Evolutionary conservation across 2,888 invertebrate species (phyloP).

Genomic region (Drosophila sordidula): DNA sequence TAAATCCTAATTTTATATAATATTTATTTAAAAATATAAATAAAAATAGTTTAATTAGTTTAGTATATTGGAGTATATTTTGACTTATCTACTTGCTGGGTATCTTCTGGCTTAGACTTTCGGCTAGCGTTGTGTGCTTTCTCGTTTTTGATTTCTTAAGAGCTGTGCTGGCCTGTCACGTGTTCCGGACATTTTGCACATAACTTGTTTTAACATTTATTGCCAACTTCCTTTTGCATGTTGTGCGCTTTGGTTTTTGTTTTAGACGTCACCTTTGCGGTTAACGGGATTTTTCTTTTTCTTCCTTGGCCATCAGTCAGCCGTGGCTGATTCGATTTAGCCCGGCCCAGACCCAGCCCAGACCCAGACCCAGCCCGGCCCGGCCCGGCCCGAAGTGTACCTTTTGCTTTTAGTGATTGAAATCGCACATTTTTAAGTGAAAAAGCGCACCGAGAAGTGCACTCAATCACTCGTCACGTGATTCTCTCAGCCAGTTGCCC

Average conservation of each 20-base stretch:
- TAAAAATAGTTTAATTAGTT: too few relatives aligned
- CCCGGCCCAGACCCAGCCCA: too few relatives aligned
- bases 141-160: slow-evolving; percentile 13
- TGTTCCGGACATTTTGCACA: slow-evolving; percentile 72
- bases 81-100: too few relatives aligned
- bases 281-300: slow-evolving; percentile 31
- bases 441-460: slow-evolving; percentile 76
- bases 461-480: slow-evolving; percentile 81
- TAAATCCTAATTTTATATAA: too few relatives aligned
- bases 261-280: slow-evolving; percentile 54
- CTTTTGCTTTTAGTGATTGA: slow-evolving; percentile 79
- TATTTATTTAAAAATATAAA: too few relatives aligned
- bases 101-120: not conserved
- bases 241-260: slow-evolving; percentile 29
- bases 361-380: slow-evolving; percentile 6
- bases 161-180: slow-evolving; percentile 57
- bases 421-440: slow-evolving; percentile 81
- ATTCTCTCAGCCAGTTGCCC: slow-evolving; percentile 38
- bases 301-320: slow-evolving; percentile 45
- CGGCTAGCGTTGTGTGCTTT: too few relatives aligned
- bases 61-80: too few relatives aligned
- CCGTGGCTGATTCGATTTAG: slow-evolving; percentile 73
- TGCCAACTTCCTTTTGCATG: slow-evolving; percentile 69
- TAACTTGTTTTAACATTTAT: slow-evolving; percentile 78
- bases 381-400: slow-evolving; percentile 50